Evolutionary conservation across 2,888 invertebrate species (phyloP).

Genomic region (Dendrolimus houi): DNA sequence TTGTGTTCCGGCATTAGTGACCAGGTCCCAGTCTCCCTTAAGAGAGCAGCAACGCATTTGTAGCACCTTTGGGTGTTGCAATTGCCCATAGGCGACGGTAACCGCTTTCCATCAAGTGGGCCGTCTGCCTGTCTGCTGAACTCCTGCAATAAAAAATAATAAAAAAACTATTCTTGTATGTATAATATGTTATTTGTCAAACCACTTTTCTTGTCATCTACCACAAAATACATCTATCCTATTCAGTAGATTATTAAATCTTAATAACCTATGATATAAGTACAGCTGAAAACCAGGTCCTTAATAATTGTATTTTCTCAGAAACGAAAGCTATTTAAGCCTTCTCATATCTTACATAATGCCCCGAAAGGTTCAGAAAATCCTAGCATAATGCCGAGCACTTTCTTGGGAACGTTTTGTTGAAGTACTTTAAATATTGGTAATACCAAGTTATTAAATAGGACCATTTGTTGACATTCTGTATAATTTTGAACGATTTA

Average conservation of each 20-base stretch:
- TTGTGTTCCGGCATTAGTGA: too few species aligned
- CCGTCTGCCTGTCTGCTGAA: too few species aligned
- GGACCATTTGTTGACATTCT: neutral
- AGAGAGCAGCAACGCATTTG: too few species aligned
- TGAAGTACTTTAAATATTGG: neutral
- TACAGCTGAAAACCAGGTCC: neutral
- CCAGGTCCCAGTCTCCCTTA: too few species aligned
- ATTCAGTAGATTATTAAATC: neutral
- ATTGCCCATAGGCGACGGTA: too few species aligned
- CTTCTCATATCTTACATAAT: neutral
- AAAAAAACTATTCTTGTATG: too few species aligned
- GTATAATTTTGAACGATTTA: neutral
- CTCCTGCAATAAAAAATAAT: too few species aligned
- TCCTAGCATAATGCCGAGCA: neutral
- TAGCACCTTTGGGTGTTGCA: too few species aligned
- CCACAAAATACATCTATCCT: too few species aligned
- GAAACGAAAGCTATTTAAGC: neutral
- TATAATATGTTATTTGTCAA: too few species aligned
- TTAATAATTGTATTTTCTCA: neutral
- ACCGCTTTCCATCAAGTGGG: too few species aligned
- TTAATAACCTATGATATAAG: neutral
- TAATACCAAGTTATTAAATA: neutral
- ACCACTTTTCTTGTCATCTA: too few species aligned
- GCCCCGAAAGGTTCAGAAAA: neutral
- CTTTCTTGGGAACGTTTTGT: neutral